Conservation (phyloP, 64 coral and sea anemone genomes). For the Dendronephthya gigantea region DNA sequence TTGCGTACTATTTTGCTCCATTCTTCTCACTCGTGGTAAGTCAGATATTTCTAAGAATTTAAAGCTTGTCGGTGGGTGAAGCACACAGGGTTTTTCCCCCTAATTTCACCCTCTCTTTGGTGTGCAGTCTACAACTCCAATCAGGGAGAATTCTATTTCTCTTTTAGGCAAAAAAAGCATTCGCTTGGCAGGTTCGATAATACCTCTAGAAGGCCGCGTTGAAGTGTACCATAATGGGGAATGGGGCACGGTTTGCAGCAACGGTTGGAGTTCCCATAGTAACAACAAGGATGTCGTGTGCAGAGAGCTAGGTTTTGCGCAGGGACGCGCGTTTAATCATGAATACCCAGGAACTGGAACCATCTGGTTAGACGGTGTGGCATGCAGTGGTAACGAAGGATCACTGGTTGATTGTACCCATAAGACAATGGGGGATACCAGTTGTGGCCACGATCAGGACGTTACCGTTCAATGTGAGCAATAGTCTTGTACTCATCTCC, state of each 20-base stretch:
- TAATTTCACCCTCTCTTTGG: too few relatives aligned
- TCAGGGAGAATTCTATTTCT: background rate
- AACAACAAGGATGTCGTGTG: slow-evolving; percentile 11
- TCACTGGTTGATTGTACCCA: background rate
- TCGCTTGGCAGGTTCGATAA: background rate
- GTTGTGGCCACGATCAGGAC: background rate
- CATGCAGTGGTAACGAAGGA: background rate
- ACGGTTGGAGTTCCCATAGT: background rate
- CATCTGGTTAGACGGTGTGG: background rate
- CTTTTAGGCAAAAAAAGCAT: background rate
- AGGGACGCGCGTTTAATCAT: background rate
- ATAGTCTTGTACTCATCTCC: background rate
- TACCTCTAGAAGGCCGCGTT: background rate
- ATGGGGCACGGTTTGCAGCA: background rate
- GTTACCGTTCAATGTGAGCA: background rate
- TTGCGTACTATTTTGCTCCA: too few relatives aligned
- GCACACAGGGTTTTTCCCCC: too few relatives aligned
- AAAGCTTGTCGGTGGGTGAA: too few relatives aligned
- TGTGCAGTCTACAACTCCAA: too few relatives aligned
- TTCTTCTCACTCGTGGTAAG: too few relatives aligned
- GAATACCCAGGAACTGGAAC: background rate
- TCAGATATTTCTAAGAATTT: too few relatives aligned
- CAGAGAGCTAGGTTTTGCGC: background rate
- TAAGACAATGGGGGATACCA: background rate
- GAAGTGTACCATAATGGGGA: background rate